Evolutionary conservation across 2,888 invertebrate genomes (phyloP), one percentile per base, ranked within the genome.

Genomic region (Caenorhabditis sp.): DNA sequence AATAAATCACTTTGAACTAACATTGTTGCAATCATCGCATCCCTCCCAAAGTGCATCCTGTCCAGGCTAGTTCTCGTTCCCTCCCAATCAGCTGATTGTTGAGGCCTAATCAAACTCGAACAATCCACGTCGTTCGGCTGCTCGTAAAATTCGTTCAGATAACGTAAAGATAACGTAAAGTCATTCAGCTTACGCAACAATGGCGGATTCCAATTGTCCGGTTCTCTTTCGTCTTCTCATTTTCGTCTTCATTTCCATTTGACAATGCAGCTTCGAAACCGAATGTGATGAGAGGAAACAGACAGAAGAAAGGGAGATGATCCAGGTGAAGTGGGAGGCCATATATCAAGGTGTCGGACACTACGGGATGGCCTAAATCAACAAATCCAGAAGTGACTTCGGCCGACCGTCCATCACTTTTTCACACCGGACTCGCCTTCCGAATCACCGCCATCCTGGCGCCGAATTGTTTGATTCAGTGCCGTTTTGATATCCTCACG

Each of bases 1-100:
- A 58, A 68, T 68, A 68, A 68, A 68, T 68, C 68, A 68, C 50
- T 41, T 52, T 59, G 68, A 59, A 68, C 68, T 68, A 68, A 68
- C 68, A 68, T 52, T 68, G 68, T 68, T 68, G 68, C 68, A 59
- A 68, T 52, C 48, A 68, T 50, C 46, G 3, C 35, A 2, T 45
- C 22, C 30, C 41, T 24, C 20, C 35, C 32, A 50, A 37, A 65
- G 55, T 46, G 50, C 66, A 66, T 66, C 55, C 45, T 45, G 53
- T 53, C 45, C 43, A 15, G 45, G 45, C 63, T 55, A 53, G 63
- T 30, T 50, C 8, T 50, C n/a, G n/a, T n/a, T n/a, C n/a, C n/a
- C 9, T 35, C 9, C 20, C 26, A 35, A 45, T 65, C 65, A 65
- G 65, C 55, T 65, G 65, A 55, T 55, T 13, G 43, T 24, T 45